Conservation (phyloP, 2,113 vertebrate species). For the Rhabdomys dilectus region DNA sequence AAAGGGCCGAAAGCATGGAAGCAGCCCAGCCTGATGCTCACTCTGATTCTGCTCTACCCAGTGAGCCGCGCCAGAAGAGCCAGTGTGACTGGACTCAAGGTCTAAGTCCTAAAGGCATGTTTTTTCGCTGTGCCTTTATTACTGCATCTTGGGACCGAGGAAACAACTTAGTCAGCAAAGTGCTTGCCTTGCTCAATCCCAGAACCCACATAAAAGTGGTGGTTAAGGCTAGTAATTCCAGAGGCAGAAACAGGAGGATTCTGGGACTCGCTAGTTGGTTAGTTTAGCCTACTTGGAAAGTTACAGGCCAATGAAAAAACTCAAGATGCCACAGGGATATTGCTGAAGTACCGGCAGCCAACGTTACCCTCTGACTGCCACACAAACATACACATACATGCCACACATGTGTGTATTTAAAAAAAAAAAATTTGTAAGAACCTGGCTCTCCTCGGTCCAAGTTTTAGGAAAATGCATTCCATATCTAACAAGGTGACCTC, state of each 20-base stretch:
- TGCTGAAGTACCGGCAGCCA: neutral
- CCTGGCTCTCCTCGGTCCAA: neutral
- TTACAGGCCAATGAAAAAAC: neutral
- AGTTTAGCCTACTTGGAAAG: neutral
- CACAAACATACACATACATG: neutral
- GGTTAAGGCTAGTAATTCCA: neutral
- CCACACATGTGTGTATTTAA: no score
- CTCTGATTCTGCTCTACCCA: neutral
- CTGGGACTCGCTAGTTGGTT: neutral
- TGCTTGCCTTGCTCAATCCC: neutral
- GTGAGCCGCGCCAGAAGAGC: neutral
- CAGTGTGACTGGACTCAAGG: neutral
- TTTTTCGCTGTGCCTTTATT: neutral
- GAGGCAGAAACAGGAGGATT: neutral
- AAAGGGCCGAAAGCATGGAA: no score
- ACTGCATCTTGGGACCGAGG: neutral
- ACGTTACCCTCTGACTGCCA: neutral
- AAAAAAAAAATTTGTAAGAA: neutral
- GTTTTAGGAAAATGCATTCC: neutral
- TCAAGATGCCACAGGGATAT: neutral
- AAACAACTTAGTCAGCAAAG: neutral
- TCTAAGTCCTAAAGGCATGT: neutral
- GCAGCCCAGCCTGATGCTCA: neutral
- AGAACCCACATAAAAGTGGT: neutral
- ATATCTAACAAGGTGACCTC: accelerated